These are phyloP conservation scores for Lasioglossum marginatum DNA, from an alignment of 2,888 invertebrate genomes.

Conservation along the genomic window DNA sequence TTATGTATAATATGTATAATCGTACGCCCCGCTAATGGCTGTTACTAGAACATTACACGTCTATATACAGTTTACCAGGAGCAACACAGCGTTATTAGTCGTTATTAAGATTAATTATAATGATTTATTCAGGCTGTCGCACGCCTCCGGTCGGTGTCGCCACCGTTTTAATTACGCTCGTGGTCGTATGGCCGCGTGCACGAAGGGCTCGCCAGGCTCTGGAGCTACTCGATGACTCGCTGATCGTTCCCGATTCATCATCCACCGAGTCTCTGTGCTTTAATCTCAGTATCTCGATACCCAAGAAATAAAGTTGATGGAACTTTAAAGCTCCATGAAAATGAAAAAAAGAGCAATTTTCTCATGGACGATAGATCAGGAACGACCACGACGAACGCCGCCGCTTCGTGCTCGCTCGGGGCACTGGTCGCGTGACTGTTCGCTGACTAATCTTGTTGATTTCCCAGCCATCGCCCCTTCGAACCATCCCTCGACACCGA, in stretches of 20 bases:
- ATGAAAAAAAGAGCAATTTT: background rate
- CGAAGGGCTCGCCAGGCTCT: constrained; percentile 5
- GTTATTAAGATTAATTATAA: constrained; percentile 52
- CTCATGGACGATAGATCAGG: background rate
- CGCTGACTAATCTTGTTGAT: background rate
- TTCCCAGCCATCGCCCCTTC: background rate
- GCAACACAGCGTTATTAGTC: constrained; percentile 75
- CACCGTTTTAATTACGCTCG: background rate
- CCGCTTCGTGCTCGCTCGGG: constrained; percentile 15
- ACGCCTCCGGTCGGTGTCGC: constrained; percentile 5
- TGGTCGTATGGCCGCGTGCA: background rate
- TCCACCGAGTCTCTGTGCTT: background rate
- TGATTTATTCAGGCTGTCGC: constrained; percentile 33
- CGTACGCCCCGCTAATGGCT: constrained; percentile 61
- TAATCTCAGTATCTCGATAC: background rate
- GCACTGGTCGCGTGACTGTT: constrained; percentile 17
- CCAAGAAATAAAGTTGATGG: background rate
- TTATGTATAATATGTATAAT: constrained; percentile 45
- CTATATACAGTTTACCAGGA: constrained; percentile 77
- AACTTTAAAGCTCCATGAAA: background rate
- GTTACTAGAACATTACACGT: constrained; percentile 72
- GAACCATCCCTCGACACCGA: background rate
- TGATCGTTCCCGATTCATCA: background rate
- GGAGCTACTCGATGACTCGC: background rate
- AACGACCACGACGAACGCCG: background rate